These are phyloP conservation scores for Ia io DNA, from an alignment of 2,113 vertebrate genomes.

Conservation along the genomic window DNA sequence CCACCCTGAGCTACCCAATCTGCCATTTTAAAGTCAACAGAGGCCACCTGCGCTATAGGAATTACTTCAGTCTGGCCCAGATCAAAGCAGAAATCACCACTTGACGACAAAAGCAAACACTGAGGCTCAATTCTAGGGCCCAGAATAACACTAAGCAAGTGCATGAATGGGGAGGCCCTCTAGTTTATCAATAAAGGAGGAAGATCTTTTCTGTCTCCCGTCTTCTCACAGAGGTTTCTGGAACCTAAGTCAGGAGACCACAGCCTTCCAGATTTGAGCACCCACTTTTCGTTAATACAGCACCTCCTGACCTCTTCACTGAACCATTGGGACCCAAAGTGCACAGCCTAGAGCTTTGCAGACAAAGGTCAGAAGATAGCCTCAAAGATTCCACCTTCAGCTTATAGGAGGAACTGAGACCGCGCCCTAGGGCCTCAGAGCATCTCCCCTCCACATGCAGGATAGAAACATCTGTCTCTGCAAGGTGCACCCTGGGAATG, in stretches of 20 bases:
- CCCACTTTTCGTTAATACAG: fast-evolving
- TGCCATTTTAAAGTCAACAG: fast-evolving
- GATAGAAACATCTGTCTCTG: fast-evolving
- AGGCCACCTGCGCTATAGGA: fast-evolving
- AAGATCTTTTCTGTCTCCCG: fast-evolving
- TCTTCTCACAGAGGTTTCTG: neutral
- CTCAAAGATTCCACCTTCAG: neutral
- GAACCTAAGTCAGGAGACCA: neutral
- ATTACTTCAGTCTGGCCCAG: neutral
- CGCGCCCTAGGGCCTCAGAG: neutral
- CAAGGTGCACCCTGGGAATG: fast-evolving
- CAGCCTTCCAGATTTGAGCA: fast-evolving
- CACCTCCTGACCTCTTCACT: fast-evolving
- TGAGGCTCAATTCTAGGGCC: fast-evolving
- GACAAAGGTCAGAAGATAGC: fast-evolving
- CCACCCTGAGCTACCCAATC: neutral
- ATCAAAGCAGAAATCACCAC: neutral
- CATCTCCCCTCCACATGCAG: fast-evolving
- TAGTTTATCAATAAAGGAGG: fast-evolving
- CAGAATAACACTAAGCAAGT: fast-evolving
- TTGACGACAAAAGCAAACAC: neutral
- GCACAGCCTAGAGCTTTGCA: fast-evolving
- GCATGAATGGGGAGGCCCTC: fast-evolving
- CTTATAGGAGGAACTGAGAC: neutral
- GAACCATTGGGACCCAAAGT: fast-evolving